phyloP scores from a whole-genome alignment of 2,888 invertebrate species.

The Disparrhopalites patrizii region DNA sequence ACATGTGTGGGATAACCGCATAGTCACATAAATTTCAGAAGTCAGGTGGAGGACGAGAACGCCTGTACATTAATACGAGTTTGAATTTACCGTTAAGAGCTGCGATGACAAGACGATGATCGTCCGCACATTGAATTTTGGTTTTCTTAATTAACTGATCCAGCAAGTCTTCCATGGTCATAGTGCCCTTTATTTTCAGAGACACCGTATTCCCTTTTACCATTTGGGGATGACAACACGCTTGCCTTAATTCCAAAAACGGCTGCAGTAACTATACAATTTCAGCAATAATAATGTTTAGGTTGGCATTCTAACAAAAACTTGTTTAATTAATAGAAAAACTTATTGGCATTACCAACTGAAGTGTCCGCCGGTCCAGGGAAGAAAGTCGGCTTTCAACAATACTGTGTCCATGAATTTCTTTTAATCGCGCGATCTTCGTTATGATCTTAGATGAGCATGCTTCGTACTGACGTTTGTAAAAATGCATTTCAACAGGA shows the following conservation, averaged over 20 bases:
- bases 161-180: conserved; percentile 64
- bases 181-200: conserved; percentile 55
- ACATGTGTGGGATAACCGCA: conserved; percentile 24
- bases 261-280: conserved; percentile 59
- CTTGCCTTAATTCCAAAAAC: conserved; percentile 63
- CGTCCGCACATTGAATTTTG: conserved; percentile 61
- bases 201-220: conserved; percentile 57
- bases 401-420: conserved; percentile 14
- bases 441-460: conserved; percentile 56
- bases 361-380: conserved; percentile 54
- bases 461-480: conserved; percentile 60
- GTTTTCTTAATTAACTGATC: conserved; percentile 63
- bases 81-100: conserved; percentile 49
- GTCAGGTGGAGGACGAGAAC: no score
- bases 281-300: no score
- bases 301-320: not conserved
- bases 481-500: conserved; percentile 65
- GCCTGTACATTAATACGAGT: no score
- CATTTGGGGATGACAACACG: conserved; percentile 67
- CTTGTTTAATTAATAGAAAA: not conserved
- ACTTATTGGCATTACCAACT: conserved; percentile 52
- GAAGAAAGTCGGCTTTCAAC: conserved; percentile 39
- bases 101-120: conserved; percentile 61
- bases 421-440: conserved; percentile 49
- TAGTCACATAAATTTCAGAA: no score